phyloP scores from a whole-genome alignment of 2,797 vertebrate genomes.

The Argya squamiceps region DNA sequence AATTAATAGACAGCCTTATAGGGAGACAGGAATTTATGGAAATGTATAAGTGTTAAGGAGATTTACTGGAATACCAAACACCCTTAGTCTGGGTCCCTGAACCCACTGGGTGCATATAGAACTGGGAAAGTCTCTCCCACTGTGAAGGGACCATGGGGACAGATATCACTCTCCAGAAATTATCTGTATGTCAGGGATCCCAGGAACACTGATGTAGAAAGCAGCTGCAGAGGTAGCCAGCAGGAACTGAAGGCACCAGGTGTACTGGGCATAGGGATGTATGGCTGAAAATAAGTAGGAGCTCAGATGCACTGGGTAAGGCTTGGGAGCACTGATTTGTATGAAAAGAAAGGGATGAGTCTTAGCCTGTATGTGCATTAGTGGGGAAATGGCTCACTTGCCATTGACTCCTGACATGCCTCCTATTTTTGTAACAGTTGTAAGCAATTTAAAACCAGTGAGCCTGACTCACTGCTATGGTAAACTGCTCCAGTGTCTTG shows the following conservation, averaged over 20 bases:
- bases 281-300: background rate
- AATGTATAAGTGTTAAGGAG: background rate
- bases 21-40: background rate
- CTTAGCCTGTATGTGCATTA: background rate
- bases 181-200: background rate
- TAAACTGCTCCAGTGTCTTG: background rate
- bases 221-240: background rate
- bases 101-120: accelerated
- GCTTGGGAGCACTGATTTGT: background rate
- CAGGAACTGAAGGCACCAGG: background rate
- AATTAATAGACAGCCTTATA: conserved; percentile 37
- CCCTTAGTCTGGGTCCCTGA: background rate
- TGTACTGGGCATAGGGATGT: background rate
- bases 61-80: background rate
- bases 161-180: background rate
- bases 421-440: background rate
- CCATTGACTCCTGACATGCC: background rate
- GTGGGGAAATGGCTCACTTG: background rate
- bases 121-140: accelerated
- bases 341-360: background rate
- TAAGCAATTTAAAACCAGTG: background rate
- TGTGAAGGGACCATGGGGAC: accelerated
- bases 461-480: background rate
- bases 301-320: accelerated
- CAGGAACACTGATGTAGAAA: background rate